Conservation (phyloP, 2,888 invertebrate genomes). For the Hetaerina titia region DNA sequence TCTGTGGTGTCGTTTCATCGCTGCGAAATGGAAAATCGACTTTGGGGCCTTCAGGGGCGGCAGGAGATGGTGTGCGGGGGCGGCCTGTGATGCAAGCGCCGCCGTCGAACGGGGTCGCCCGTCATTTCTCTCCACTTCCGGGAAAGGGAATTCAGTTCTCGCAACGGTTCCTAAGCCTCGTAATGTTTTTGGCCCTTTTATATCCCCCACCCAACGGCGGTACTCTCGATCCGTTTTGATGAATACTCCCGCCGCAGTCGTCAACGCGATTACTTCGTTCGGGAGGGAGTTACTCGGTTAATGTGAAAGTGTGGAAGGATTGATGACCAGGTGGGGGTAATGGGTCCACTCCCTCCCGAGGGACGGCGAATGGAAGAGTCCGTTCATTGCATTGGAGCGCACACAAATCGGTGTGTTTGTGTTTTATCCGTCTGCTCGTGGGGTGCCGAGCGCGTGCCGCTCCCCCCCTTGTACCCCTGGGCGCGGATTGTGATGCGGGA, state of each 20-base stretch:
- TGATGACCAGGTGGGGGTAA: background rate
- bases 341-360: background rate
- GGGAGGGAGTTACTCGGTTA: background rate
- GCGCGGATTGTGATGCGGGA: no score
- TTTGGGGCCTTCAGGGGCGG: background rate
- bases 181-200: background rate
- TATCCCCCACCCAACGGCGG: background rate
- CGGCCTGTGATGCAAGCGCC: background rate
- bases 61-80: background rate
- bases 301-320: background rate
- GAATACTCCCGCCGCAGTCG: background rate
- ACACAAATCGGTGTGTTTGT: background rate
- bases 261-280: background rate
- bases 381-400: background rate
- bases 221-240: background rate
- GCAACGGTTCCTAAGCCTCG: background rate
- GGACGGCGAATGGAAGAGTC: background rate
- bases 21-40: background rate
- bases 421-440: background rate
- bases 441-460: background rate
- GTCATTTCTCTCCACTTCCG: background rate
- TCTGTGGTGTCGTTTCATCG: background rate
- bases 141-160: background rate
- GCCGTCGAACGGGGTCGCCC: background rate
- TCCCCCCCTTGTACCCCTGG: no score